Base-by-base conservation (phyloP, 2,888 invertebrate genomes). In the Agrochola circellaris region DNA sequence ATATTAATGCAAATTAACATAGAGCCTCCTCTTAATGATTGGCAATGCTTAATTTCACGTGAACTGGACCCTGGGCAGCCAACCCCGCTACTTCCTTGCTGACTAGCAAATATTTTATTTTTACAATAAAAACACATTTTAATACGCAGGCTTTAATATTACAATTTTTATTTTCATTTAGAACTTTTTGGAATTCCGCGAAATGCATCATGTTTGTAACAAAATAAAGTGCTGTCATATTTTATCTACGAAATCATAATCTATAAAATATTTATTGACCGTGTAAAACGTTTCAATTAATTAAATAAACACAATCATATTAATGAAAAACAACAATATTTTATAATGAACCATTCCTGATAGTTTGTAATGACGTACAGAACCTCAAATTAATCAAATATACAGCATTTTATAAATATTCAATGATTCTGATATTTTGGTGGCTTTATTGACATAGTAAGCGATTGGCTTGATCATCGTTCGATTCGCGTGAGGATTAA, bases 251-350 rank as follows among this genome's bases (percentile, higher is more conserved):
- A 51, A 60, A 66, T 78, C 58, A 23, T n/a, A 76, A 60, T 66
- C 51, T 38, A 64, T 58, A 58, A 58, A 15, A 26, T 54, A 45
- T 23, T 15, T 38, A 69, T 51, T 56, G n/a, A 58, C 5, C 2
- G 8, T 42, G 54, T 61, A 67, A 68, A 69, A 7, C 38, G 23
- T 42, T 58, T 69, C 42, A 54, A 83, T 72, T 65, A 30, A 42
- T 61, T 42, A 48, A 70, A 73, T 70, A 58, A 73, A 78, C 17
- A 54, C 30, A 51, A 20, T n/a, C 26, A 20, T 51, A 73, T 83
- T 51, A 78, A 66, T 73, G 42, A 62, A 51, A 78, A 77, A 67
- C 42, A 73, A 58, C 17, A 67, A 66, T 61, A 69, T 66, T 62
- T 68, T 66, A 82, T 64, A 58, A 71, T 64, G 64, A 75, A 60